Evolutionary conservation across 2,888 invertebrate genomes (phyloP).

Genomic region (Exocentrus adspersus): DNA sequence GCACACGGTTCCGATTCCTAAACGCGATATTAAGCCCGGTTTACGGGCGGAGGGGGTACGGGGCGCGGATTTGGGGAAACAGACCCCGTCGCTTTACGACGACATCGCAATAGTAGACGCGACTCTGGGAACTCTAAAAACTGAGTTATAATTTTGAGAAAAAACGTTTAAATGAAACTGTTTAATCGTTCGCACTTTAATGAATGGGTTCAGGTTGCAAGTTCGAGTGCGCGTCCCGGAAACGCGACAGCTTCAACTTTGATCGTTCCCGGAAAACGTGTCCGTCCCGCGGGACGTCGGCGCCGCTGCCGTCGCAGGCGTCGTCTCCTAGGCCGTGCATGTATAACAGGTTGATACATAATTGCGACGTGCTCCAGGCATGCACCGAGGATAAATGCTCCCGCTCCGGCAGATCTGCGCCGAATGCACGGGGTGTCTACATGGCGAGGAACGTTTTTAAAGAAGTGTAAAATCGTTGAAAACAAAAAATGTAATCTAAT

Average conservation of each 20-base stretch:
- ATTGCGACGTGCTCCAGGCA: not conserved
- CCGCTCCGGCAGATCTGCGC: too few relatives aligned
- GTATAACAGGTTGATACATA: constrained; percentile 19
- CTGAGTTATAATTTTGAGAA: too few relatives aligned
- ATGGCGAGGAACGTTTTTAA: too few relatives aligned
- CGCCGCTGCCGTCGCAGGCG: constrained; percentile 4
- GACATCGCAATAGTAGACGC: too few relatives aligned
- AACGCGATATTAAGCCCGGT: constrained; percentile 54
- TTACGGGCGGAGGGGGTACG: constrained; percentile 47
- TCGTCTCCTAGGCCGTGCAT: constrained; percentile 10
- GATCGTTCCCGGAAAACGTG: constrained; percentile 32
- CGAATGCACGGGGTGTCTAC: too few relatives aligned
- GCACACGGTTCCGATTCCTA: constrained; percentile 56
- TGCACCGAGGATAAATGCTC: not conserved
- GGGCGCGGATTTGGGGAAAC: too few relatives aligned
- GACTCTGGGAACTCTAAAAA: too few relatives aligned
- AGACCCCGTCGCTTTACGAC: constrained; percentile 47
- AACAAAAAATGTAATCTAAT: not conserved
- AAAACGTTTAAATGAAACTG: too few relatives aligned
- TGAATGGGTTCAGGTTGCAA: constrained; percentile 31
- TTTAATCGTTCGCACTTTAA: too few relatives aligned
- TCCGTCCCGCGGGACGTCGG: constrained; percentile 27
- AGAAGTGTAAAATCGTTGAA: too few relatives aligned
- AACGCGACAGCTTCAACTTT: constrained; percentile 25
- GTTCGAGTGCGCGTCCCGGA: constrained; percentile 7